Conservation (phyloP, 2,113 vertebrate genomes). For the Nasalis larvatus region DNA sequence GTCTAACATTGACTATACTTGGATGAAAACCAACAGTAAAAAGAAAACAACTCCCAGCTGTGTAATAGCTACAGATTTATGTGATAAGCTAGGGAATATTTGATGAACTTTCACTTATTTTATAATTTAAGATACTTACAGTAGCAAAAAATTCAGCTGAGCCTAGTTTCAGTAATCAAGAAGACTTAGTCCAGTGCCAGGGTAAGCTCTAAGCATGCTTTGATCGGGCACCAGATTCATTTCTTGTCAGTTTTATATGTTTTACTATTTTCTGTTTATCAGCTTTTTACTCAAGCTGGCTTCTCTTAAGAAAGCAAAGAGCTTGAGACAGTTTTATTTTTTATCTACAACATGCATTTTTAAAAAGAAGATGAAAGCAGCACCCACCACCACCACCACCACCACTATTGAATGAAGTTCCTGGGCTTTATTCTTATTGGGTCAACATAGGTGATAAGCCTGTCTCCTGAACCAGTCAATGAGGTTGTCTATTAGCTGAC, state of each 20-base stretch:
- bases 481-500: no score
- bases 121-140: not conserved
- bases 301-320: not conserved
- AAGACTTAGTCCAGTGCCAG: not conserved
- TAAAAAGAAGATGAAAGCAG: not conserved
- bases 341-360: not conserved
- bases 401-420: not conserved
- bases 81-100: not conserved
- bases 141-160: not conserved
- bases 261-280: not conserved
- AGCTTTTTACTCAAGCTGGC: not conserved
- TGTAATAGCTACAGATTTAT: not conserved
- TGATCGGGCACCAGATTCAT: not conserved
- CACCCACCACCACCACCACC: not conserved
- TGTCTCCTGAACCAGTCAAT: not conserved
- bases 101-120: not conserved
- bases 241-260: not conserved
- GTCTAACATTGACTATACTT: not conserved
- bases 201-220: not conserved
- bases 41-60: not conserved
- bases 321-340: not conserved
- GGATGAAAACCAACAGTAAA: not conserved
- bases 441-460: not conserved
- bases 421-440: not conserved
- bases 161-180: not conserved